These are phyloP conservation scores for Babylonia areolata DNA, from an alignment of 1,140 invertebrate species.

Conservation along the genomic window DNA sequence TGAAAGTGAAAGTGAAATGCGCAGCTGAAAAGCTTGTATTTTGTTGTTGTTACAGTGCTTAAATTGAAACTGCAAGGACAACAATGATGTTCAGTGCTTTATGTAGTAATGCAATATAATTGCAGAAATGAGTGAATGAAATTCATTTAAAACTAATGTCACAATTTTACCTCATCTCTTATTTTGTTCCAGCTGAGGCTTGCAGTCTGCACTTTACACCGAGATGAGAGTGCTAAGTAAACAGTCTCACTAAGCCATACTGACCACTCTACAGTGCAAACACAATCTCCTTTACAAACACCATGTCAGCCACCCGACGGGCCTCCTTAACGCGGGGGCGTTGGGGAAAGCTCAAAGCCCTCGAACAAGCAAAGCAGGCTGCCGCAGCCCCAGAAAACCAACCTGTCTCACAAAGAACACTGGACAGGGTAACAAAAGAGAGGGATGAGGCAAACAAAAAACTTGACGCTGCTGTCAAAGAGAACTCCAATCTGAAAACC, in stretches of 20 bases:
- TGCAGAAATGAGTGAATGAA: no score
- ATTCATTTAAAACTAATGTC: no score
- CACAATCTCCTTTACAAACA: neutral
- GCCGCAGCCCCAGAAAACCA: neutral
- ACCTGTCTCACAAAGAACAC: slow-evolving; percentile 41
- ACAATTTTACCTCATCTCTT: no score
- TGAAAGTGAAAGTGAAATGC: no score
- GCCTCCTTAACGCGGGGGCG: neutral
- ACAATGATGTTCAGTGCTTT: no score
- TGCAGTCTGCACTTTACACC: no score
- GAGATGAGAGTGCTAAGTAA: neutral
- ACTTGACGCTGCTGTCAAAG: slow-evolving; percentile 50
- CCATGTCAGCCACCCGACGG: neutral
- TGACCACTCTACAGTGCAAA: neutral
- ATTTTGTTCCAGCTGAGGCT: no score
- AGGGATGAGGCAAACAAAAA: slow-evolving; percentile 55
- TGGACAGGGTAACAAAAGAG: slow-evolving; percentile 57
- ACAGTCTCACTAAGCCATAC: neutral
- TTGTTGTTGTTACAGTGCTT: no score
- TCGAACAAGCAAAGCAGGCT: slow-evolving; percentile 4
- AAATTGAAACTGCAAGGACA: no score
- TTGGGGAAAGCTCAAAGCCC: slow-evolving; percentile 13
- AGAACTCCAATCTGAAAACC: slow-evolving; percentile 59
- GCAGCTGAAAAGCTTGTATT: no score
- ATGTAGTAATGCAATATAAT: no score